Evolutionary conservation across 2,888 invertebrate genomes (phyloP), one percentile per base, ranked within the genome.

Genomic region (Hyalella azteca): DNA sequence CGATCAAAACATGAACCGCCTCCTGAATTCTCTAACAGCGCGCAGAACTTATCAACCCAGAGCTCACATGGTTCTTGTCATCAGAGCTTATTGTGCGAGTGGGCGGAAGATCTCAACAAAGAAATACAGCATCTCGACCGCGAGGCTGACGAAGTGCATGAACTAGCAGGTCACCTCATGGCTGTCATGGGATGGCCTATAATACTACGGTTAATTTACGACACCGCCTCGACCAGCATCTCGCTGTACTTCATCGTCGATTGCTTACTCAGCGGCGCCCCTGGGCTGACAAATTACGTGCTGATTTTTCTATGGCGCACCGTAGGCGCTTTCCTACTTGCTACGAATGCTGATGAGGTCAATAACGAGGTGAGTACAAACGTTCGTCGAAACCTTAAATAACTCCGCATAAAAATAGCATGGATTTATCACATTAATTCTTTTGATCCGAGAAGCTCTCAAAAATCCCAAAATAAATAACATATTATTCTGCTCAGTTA

Each of bases 161-260:
- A 66, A 19, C 36, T 36, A 9, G 66, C n/a, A 19, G 66, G 36
- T 29, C 15, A 36, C 36, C 39, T 66, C 19, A 66, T 66, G 66
- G 36, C 19, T 13, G 13, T 66, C 19, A 66, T 66, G 66, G 66
- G 66, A 32, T 66, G 66, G 66, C 66, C 66, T 1, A 66, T 36
- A 2, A n/a, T 66, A n/a, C 36, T 66, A 32, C 66, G 66, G 13
- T 15, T 29, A 9, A 9, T 66, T 19, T 66, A 66, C 66, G 66
- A 66, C 66, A 66, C 66, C 7, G 13, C 29, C 32, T 66, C 66
- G 3, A 66, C 66, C 22, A 66, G 66, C 29, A 22, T 66, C n/a
- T 32, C 66, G 0, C 66, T 66, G 32, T 66, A 66, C 66, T 66
- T 29, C 66, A 29, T 66, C 19, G n/a, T 66, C 7, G 66, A 66